Evolutionary conservation across 1,140 invertebrate species (phyloP).

Genomic region (Danaus plexippus): DNA sequence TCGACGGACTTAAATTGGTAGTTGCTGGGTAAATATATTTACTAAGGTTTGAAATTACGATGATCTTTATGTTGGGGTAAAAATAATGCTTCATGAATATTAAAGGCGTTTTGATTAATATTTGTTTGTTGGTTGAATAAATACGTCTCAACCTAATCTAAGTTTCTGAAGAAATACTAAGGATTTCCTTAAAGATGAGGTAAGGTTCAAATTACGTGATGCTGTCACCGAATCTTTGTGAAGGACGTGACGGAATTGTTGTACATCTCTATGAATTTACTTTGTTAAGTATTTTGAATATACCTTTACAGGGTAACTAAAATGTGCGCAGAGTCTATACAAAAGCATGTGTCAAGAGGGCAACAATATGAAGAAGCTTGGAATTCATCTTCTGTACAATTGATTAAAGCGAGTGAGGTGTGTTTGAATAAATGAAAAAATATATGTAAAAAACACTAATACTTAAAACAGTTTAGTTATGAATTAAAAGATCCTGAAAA

Average conservation of each 20-base stretch:
- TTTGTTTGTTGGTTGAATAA: constrained; percentile 1
- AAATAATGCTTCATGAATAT: neutral
- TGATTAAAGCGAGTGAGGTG: constrained; percentile 83
- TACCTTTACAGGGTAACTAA: constrained; percentile 12
- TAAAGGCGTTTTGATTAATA: constrained; percentile 1
- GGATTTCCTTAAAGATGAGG: too few species aligned
- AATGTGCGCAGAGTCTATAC: constrained; percentile 9
- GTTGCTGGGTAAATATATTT: constrained; percentile 18
- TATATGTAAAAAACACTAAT: too few species aligned
- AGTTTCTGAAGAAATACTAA: too few species aligned
- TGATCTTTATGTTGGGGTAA: too few species aligned
- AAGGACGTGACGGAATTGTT: too few species aligned
- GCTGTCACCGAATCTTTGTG: too few species aligned
- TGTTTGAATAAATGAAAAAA: constrained; percentile 7
- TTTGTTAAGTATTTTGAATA: too few species aligned
- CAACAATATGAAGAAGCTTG: constrained; percentile 79
- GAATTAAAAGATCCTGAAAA: neutral
- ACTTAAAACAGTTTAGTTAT: too few species aligned
- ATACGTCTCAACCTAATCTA: too few species aligned
- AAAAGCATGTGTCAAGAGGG: constrained; percentile 10
- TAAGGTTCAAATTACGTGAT: too few species aligned
- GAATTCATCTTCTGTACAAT: constrained; percentile 85
- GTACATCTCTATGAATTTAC: too few species aligned
- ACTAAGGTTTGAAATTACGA: constrained; percentile 1
- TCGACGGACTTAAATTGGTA: constrained; percentile 22